Base-by-base conservation (phyloP, 2,113 vertebrate genomes). In the Struthidea cinerea region DNA sequence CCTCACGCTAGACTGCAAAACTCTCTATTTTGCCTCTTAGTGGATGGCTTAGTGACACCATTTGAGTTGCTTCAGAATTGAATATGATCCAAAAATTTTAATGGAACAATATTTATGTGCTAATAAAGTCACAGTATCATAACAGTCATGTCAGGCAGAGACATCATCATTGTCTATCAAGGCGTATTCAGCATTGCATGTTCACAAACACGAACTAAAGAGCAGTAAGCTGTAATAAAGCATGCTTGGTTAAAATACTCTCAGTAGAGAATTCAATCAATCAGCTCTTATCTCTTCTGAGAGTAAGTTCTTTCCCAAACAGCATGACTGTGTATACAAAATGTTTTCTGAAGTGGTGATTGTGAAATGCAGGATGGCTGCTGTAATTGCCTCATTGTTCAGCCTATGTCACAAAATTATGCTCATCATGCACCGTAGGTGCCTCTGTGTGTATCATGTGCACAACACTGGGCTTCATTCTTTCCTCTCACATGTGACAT, bases 341-440 rank as follows among this genome's bases (percentile, higher is more conserved):
- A 68, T 85, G 21, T 76, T 94, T 89, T 76, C 77, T 79, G 74
- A 84, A 89, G 65, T 82, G 84, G 18, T 89, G 77, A 76, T 57
- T 84, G 57, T 89, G 89, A 89, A 89, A 69, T 65, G 61, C 56
- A 65, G 81, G 78, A 71, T 68, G 26, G 41, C 79, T 94, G 44
- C 53, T 77, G n/a, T 75, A 91, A 89, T 56, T 75, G 56, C 37
- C 57, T 84, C 74, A 22, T 87, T 95, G 84, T 90, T 94, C 89
- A 92, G 42, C n/a, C 53, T 78, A 6, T 82, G 77, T 41, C 80
- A 91, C 68, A 64, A 87, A 95, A 89, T 84, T 84, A 60, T 78
- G 65, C 77, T 89, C 59, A 70, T 71, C 39, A 22, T 44, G 33
- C 56, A 39, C 71, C 12, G 1, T 8, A 33, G 49, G 17, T 41